phyloP scores from a whole-genome alignment of 2,888 invertebrate genomes.

The Ochropacha duplaris region DNA sequence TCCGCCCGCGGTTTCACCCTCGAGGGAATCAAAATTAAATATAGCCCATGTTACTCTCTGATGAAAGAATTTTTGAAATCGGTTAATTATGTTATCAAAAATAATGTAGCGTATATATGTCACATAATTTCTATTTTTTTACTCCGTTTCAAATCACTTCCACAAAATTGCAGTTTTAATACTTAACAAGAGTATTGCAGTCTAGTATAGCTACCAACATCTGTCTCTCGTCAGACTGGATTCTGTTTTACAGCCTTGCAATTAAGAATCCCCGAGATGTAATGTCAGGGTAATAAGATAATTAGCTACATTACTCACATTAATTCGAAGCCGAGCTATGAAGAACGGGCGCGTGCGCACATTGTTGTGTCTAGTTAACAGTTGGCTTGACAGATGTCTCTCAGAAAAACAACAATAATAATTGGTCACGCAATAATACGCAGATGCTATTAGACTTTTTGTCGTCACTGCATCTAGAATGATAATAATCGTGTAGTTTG shows the following conservation, averaged over 20 bases:
- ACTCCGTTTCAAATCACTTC: no score
- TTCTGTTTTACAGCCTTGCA: background rate
- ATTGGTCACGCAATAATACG: background rate
- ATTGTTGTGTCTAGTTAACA: background rate
- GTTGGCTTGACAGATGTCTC: background rate
- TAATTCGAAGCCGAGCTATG: background rate
- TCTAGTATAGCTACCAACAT: background rate
- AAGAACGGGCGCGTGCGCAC: background rate
- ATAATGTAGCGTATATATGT: background rate
- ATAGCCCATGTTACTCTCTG: no score
- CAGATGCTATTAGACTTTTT: background rate
- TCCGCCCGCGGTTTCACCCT: no score
- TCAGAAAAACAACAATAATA: background rate
- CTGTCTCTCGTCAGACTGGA: background rate
- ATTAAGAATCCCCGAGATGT: background rate
- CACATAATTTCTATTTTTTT: background rate
- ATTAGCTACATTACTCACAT: background rate
- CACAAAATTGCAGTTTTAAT: background rate
- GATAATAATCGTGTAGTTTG: no score
- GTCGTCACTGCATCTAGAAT: background rate
- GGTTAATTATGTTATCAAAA: background rate
- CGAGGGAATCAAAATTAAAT: no score
- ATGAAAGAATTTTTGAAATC: no score
- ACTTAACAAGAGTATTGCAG: background rate
- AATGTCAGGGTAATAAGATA: slow-evolving; percentile 1